These are phyloP conservation scores for Enteromius treurensis DNA, from an alignment of 2,797 vertebrate species.

Conservation along the genomic window DNA sequence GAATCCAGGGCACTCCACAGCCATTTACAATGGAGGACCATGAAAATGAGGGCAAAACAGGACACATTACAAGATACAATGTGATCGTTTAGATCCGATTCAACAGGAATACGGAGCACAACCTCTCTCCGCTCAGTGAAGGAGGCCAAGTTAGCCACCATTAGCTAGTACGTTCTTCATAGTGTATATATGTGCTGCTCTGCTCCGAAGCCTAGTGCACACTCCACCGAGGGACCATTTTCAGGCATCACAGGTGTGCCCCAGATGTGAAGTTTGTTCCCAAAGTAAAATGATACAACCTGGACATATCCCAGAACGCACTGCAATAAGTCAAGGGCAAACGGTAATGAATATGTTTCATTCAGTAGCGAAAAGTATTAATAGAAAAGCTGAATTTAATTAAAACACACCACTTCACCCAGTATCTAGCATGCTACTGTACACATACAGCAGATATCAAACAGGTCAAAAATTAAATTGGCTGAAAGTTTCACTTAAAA, in stretches of 20 bases:
- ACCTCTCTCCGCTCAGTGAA: neutral
- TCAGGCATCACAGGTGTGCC: constrained; percentile 9
- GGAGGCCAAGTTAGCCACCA: neutral
- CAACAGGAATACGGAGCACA: neutral
- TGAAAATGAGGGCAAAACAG: constrained; percentile 54
- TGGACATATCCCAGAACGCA: neutral
- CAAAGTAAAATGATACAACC: neutral
- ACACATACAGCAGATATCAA: neutral
- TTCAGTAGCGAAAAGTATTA: neutral
- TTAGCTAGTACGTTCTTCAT: neutral
- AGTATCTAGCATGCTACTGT: neutral
- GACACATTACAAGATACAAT: constrained; percentile 28
- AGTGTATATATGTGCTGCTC: neutral
- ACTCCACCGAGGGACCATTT: neutral
- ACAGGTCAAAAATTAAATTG: no score
- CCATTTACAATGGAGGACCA: constrained; percentile 53
- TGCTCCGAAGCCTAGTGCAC: neutral
- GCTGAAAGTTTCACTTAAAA: neutral
- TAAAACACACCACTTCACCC: neutral
- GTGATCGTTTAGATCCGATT: neutral
- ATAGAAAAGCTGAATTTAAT: neutral
- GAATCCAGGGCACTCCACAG: constrained; percentile 52
- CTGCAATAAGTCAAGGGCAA: neutral
- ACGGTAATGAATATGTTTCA: neutral
- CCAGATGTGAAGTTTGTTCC: neutral